A percentile compares a stretch with the other conserved stretches of the same genome.
These are phyloP conservation scores for Lasaia peninsularis DNA, from an alignment of 1,140 invertebrate species.

Conservation along the genomic window DNA sequence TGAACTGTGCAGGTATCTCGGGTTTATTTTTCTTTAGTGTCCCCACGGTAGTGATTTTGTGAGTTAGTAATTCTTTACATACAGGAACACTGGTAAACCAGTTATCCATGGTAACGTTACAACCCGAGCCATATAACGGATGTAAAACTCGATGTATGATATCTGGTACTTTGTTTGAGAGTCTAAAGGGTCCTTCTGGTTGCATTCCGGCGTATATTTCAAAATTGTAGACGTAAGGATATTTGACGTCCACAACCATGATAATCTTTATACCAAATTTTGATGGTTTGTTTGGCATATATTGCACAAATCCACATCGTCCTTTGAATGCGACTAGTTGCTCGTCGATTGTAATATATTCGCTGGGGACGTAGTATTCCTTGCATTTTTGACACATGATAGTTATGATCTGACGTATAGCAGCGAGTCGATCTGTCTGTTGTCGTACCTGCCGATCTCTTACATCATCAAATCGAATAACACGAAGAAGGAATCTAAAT, in stretches of 20 bases:
- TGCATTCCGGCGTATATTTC: conserved; percentile 17
- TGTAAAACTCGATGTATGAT: conserved; percentile 3
- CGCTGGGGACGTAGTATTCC: conserved; percentile 8
- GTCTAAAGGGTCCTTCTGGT: conserved; percentile 17
- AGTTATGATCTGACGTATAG: conserved; percentile 13
- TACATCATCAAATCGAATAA: conserved; percentile 2
- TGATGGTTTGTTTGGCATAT: conserved; percentile 10
- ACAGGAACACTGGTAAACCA: conserved; percentile 9
- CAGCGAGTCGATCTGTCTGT: conserved; percentile 13
- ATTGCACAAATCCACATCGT: conserved; percentile 14
- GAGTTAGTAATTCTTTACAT: not conserved
- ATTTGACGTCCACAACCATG: not conserved
- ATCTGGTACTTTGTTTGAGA: not conserved
- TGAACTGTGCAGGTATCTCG: conserved; percentile 47
- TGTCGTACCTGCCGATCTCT: not conserved
- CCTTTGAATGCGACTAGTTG: conserved; percentile 7
- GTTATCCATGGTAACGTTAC: conserved; percentile 18
- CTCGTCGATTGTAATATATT: conserved; percentile 9
- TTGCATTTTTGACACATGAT: conserved; percentile 13
- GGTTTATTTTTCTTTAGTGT: conserved; percentile 47
- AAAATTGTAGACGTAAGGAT: conserved; percentile 6
- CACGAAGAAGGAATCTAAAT: conserved; percentile 1
- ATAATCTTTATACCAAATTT: conserved; percentile 5
- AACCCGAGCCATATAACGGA: conserved; percentile 12
- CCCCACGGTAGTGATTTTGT: conserved; percentile 19